phyloP scores from a whole-genome alignment of 1,140 invertebrate genomes.

The Drosophila kepulauana region DNA sequence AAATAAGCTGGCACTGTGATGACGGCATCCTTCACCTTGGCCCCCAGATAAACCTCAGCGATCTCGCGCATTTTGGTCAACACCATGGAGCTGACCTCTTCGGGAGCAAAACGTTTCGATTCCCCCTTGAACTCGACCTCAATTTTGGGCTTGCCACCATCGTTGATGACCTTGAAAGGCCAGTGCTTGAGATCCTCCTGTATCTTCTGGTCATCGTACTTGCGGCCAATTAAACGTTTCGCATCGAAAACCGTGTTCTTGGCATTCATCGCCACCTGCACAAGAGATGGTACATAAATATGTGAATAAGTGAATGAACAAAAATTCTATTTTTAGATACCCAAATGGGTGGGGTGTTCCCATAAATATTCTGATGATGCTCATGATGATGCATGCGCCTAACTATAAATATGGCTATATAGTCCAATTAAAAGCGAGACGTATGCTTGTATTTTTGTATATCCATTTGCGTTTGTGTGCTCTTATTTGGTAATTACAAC shows the following conservation, averaged over 20 bases:
- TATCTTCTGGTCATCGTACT: conserved; percentile 91
- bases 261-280: conserved; percentile 92
- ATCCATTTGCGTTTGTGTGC: conserved; percentile 9
- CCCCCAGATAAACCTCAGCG: conserved; percentile 87
- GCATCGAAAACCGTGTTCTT: conserved; percentile 94
- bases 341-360: conserved; percentile 16
- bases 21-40: conserved; percentile 88
- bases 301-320: conserved; percentile 22
- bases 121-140: conserved; percentile 92
- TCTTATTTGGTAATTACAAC: conserved; percentile 39
- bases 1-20: conserved; percentile 90
- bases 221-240: conserved; percentile 91
- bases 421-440: neutral
- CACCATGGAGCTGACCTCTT: conserved; percentile 95
- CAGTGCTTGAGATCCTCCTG: conserved; percentile 92
- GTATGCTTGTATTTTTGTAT: neutral
- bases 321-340: conserved; percentile 27
- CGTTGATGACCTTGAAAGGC: conserved; percentile 91
- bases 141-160: conserved; percentile 91
- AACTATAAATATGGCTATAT: conserved; percentile 8
- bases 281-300: conserved; percentile 33
- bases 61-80: conserved; percentile 92
- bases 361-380: conserved; percentile 5
- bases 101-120: conserved; percentile 91
- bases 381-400: neutral